Conservation (phyloP, 2,888 invertebrate genomes). For the Sepioteuthis lessoniana region DNA sequence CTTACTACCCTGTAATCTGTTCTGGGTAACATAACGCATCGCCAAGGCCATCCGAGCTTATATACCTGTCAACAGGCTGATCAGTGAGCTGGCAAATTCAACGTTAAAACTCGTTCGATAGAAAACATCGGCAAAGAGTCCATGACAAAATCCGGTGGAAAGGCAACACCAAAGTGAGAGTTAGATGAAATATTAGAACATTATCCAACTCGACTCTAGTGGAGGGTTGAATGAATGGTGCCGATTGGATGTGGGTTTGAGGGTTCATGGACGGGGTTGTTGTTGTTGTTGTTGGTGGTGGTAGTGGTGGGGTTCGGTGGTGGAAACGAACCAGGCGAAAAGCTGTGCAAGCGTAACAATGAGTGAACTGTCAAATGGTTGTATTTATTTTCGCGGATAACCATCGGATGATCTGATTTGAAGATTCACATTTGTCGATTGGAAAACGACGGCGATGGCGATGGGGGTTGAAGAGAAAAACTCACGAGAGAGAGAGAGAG, state of each 20-base stretch:
- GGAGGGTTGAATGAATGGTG: not conserved
- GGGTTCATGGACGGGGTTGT: too few species aligned
- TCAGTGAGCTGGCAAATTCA: not conserved
- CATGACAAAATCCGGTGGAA: not conserved
- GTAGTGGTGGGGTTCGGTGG: not conserved
- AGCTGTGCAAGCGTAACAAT: not conserved
- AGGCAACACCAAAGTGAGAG: not conserved
- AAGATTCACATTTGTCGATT: constrained; percentile 16
- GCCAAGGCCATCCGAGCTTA: not conserved
- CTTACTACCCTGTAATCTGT: too few species aligned
- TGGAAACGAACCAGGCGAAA: not conserved
- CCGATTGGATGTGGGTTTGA: not conserved
- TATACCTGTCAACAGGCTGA: not conserved
- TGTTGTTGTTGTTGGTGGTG: too few species aligned
- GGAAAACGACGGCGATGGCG: not conserved
- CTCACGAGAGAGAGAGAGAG: not conserved
- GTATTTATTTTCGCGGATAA: constrained; percentile 33
- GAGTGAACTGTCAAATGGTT: not conserved
- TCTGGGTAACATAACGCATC: too few species aligned
- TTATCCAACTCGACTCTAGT: not conserved
- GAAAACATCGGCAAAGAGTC: not conserved
- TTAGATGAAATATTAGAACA: not conserved
- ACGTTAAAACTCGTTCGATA: not conserved
- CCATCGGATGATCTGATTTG: not conserved
- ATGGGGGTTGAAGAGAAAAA: not conserved